Evolutionary conservation across 2,888 invertebrate species (phyloP), one percentile per base, ranked within the genome.

Genomic region (Diadegma fenestrale): DNA sequence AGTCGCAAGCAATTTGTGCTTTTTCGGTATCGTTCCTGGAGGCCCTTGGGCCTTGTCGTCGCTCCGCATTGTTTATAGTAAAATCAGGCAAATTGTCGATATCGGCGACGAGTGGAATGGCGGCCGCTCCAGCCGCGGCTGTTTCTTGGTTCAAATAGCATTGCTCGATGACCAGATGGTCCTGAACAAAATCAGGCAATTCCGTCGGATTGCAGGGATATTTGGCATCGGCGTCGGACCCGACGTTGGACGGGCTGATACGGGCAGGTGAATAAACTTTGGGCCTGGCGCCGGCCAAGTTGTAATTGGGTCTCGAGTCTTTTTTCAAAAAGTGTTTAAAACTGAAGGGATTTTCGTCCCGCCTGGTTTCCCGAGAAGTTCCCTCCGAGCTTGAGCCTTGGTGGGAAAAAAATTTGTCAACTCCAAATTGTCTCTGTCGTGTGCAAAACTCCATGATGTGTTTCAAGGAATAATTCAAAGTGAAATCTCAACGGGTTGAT

Each of bases 181-280:
- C 98, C 93, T 98, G 98, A 75, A 98, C 98, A 94, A 98, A 98
- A 93, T 98, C 98, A 0, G 98, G 98, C 88, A 97, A 93, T 10
- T 96, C 96, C 2, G 96, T 96, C 89, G 96, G 95, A 89, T 95
- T 95, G 80, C 95, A 94, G 0, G 95, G 93, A 84, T 94, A 94
- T 66, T 94, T 92, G 69, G 95, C 92, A 92, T 95, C 94, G 91
- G 94, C 95, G 88, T 95, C 95, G 87, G 95, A 94, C 87, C 94
- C 94, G 76, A 94, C 94, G 90, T 94, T 94, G 90, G 94, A 85
- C 3, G 93, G 90, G 51, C 91, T 80, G 14, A 64, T 43, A 14
- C 82, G 78, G 3, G 72, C 43, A 7, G 91, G 87, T 17, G 94
- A 93, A 89, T 95, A 95, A 86, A 97, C 96, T 94, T 97, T 98